Evolutionary conservation across 2,888 invertebrate genomes (phyloP).

Genomic region (Polydrusus cervinus): DNA sequence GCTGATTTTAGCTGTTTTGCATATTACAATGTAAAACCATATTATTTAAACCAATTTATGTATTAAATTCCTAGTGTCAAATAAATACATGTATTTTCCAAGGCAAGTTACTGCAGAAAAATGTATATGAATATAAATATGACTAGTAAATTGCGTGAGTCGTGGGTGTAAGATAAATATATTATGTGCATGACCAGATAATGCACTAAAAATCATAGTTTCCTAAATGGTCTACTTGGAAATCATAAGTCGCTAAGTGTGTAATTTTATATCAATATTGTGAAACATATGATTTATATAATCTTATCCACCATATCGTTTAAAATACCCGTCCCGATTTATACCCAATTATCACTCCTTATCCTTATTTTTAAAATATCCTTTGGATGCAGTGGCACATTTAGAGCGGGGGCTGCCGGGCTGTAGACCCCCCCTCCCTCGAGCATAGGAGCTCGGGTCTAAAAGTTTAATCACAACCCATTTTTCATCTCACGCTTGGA

Average conservation of each 20-base stretch:
- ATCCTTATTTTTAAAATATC: too few relatives aligned
- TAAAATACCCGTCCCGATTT: too few relatives aligned
- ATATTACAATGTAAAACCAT: neutral
- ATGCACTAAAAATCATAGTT: neutral
- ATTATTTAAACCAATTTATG: neutral
- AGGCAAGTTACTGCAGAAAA: slow-evolving; percentile 5
- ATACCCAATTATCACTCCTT: too few relatives aligned
- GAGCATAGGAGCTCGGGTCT: too few relatives aligned
- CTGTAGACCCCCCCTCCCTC: too few relatives aligned
- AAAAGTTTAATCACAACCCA: too few relatives aligned
- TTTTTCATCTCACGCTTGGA: too few relatives aligned
- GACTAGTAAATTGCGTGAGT: slow-evolving; percentile 19
- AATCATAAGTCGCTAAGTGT: neutral
- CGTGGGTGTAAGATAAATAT: slow-evolving; percentile 25
- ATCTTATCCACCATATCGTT: too few relatives aligned
- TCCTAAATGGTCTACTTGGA: slow-evolving; percentile 1
- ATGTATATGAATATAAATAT: slow-evolving; percentile 26
- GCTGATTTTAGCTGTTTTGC: too few relatives aligned
- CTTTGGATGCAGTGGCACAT: too few relatives aligned
- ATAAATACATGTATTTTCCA: neutral
- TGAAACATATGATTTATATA: too few relatives aligned
- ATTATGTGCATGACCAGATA: slow-evolving; percentile 19
- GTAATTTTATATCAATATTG: neutral
- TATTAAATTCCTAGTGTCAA: neutral
- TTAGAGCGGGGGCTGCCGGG: too few relatives aligned